These are phyloP conservation scores for Mycetomoellerius zeteki DNA, from an alignment of 1,140 invertebrate species.

Conservation along the genomic window DNA sequence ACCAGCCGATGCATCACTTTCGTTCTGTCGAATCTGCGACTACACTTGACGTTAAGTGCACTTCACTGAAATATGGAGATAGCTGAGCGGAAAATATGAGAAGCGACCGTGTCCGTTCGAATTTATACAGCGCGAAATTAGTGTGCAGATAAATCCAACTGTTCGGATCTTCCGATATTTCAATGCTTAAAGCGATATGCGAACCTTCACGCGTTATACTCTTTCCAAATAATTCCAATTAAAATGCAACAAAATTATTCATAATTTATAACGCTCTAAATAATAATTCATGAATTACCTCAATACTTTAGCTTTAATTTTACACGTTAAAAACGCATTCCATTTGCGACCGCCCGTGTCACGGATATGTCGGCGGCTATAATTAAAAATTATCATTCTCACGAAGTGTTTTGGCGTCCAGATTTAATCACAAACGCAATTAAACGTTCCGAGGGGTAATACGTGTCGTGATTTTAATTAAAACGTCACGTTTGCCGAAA, in stretches of 20 bases:
- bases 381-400: conserved; percentile 64
- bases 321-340: neutral
- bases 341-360: neutral
- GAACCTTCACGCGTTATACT: neutral
- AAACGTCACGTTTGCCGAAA: conserved; percentile 57
- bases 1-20: conserved; percentile 55
- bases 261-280: neutral
- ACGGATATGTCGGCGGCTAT: conserved; percentile 27
- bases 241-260: neutral
- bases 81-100: conserved; percentile 44
- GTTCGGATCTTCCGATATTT: conserved; percentile 15
- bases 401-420: conserved; percentile 44
- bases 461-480: conserved; percentile 63
- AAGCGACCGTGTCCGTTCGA: conserved; percentile 43
- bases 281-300: neutral
- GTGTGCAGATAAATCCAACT: conserved; percentile 18
- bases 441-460: conserved; percentile 54
- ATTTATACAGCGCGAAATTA: conserved; percentile 54
- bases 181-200: neutral
- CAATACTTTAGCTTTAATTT: conserved; percentile 12
- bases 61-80: conserved; percentile 55
- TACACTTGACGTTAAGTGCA: conserved; percentile 62
- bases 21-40: conserved; percentile 50
- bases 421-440: conserved; percentile 59
- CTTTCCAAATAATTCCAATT: neutral